Percentiles rank a stretch among this genome's conserved stretches.
Evolutionary conservation across 1,140 invertebrate genomes (phyloP).

Genomic region (Gonioctena quinquepunctata): DNA sequence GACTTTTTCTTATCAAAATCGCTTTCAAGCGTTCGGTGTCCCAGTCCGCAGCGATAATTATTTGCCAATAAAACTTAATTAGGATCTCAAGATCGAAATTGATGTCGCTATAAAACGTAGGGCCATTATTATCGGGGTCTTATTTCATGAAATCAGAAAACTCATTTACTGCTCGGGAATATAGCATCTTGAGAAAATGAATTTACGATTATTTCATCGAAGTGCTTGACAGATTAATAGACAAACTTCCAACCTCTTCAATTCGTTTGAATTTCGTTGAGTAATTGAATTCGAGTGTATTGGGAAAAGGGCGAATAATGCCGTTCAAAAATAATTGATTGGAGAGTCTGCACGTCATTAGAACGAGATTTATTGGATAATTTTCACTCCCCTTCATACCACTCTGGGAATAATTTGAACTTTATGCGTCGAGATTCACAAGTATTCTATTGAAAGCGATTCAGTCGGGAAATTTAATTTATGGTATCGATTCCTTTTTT

Average conservation of each 20-base stretch:
- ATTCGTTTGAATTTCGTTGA: not conserved
- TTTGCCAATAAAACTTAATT: not conserved
- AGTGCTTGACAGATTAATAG: not conserved
- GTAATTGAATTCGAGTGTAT: not conserved
- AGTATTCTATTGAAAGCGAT: too few species aligned
- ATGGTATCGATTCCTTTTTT: too few species aligned
- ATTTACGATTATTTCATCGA: not conserved
- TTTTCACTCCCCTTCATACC: not conserved
- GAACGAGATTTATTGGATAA: not conserved
- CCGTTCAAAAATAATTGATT: not conserved
- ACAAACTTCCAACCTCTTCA: not conserved
- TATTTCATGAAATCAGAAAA: constrained; percentile 5
- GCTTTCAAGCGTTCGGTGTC: not conserved
- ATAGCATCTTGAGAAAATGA: not conserved
- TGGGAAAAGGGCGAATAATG: not conserved
- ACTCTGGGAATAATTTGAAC: not conserved
- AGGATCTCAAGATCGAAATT: constrained; percentile 1
- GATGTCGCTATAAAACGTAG: not conserved
- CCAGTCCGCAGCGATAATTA: not conserved
- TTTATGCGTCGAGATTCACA: not conserved
- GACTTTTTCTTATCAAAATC: not conserved
- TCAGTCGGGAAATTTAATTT: too few species aligned
- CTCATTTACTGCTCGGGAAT: not conserved
- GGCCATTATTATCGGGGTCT: not conserved
- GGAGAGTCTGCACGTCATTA: not conserved